A percentile compares a stretch with the other conserved stretches of the same genome.
These are phyloP conservation scores for Halocaridina rubra DNA, from an alignment of 2,888 invertebrate genomes.

Conservation along the genomic window DNA sequence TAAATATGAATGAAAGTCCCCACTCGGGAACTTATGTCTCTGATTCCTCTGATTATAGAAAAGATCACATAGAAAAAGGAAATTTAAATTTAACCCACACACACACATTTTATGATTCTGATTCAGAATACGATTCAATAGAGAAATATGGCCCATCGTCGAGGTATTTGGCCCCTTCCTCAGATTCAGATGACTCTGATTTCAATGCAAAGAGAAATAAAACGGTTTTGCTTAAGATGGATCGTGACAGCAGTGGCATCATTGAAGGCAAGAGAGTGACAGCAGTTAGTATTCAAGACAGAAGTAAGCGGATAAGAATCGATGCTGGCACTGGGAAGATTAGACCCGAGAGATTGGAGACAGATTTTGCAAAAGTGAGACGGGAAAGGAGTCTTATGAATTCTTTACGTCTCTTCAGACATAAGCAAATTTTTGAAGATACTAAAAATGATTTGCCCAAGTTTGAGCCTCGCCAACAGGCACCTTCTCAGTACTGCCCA, in stretches of 20 bases:
- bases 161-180: slow-evolving; percentile 22
- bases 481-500: slow-evolving; percentile 65
- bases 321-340: slow-evolving; percentile 57
- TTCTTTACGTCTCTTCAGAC: slow-evolving; percentile 36
- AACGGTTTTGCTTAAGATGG: slow-evolving; percentile 20
- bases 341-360: slow-evolving; percentile 55
- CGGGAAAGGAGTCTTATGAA: slow-evolving; percentile 37
- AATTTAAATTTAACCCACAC: slow-evolving; percentile 34
- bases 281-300: slow-evolving; percentile 53
- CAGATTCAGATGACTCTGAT: slow-evolving; percentile 59
- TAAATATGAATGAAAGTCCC: background rate
- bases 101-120: slow-evolving; percentile 39
- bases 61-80: slow-evolving; percentile 19
- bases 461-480: background rate
- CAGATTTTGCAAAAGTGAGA: slow-evolving; percentile 33
- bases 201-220: slow-evolving; percentile 25
- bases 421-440: slow-evolving; percentile 30
- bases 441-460: background rate
- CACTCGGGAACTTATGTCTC: background rate
- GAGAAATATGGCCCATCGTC: background rate
- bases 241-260: slow-evolving; percentile 10
- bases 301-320: slow-evolving; percentile 58
- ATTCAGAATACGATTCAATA: slow-evolving; percentile 57
- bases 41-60: slow-evolving; percentile 23
- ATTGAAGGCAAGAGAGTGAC: slow-evolving; percentile 60